These are phyloP conservation scores for Echiichthys vipera DNA, from an alignment of 2,797 vertebrate species.

Conservation along the genomic window DNA sequence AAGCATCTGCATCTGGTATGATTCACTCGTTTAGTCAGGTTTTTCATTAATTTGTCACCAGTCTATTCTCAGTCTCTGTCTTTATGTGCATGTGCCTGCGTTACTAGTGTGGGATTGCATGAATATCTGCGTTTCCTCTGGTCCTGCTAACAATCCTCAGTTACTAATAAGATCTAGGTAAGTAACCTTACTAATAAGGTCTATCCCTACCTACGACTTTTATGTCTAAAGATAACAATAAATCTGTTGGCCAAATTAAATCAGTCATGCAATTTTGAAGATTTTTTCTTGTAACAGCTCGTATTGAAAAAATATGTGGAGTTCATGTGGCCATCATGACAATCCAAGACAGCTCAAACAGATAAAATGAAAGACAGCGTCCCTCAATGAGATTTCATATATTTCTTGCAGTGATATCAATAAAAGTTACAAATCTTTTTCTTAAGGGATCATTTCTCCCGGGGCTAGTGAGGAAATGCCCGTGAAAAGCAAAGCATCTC, in stretches of 20 bases:
- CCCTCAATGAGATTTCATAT: not conserved
- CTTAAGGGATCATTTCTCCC: constrained; percentile 5
- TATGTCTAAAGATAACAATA: not conserved
- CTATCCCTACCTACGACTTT: too few species aligned
- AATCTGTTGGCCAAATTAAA: constrained; percentile 1
- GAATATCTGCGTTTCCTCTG: constrained; percentile 18
- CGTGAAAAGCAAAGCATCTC: not conserved
- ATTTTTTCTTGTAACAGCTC: not conserved
- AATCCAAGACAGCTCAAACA: not conserved
- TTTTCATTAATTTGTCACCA: constrained; percentile 26
- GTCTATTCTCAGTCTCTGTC: not conserved
- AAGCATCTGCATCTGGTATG: not conserved
- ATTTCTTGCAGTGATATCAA: not conserved
- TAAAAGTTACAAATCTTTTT: not conserved
- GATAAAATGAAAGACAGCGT: not conserved
- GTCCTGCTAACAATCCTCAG: not conserved
- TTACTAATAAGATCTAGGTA: not conserved
- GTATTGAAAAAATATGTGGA: constrained; percentile 6
- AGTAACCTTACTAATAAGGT: too few species aligned
- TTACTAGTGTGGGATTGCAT: not conserved
- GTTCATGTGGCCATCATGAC: not conserved
- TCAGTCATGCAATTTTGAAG: constrained; percentile 11
- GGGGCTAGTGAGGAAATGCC: constrained; percentile 7
- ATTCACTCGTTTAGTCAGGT: not conserved
- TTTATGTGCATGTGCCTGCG: not conserved